These are phyloP conservation scores for Anoplius nigerrimus DNA, from an alignment of 2,888 invertebrate species.

Conservation along the genomic window DNA sequence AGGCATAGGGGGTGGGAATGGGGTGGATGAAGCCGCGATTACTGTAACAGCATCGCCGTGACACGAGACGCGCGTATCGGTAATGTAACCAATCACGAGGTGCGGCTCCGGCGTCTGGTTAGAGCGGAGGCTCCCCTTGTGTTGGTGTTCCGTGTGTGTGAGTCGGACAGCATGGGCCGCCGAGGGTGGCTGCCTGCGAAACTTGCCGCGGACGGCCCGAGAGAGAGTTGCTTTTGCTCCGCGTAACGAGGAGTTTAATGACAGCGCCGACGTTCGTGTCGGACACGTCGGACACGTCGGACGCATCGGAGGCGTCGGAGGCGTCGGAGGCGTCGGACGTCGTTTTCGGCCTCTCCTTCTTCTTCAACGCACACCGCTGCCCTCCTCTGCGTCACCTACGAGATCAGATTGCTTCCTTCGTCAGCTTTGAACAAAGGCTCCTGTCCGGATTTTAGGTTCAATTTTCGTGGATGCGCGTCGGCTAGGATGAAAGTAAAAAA, in stretches of 20 bases:
- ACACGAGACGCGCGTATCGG: constrained; percentile 74
- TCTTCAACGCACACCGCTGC: constrained; percentile 10
- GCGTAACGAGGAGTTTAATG: constrained; percentile 74
- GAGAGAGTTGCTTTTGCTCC: constrained; percentile 52
- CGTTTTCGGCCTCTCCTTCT: constrained; percentile 12
- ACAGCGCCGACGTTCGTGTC: constrained; percentile 70
- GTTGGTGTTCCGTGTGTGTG: constrained; percentile 38
- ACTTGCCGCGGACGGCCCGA: constrained; percentile 25
- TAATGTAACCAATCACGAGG: constrained; percentile 74
- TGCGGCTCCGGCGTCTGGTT: constrained; percentile 41
- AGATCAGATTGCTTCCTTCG: no score
- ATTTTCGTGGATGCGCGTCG: no score
- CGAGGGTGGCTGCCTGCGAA: constrained; percentile 8
- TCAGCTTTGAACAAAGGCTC: no score
- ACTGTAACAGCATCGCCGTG: constrained; percentile 71
- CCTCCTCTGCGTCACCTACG: no score
- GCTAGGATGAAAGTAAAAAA: no score
- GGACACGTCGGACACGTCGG: constrained; percentile 50
- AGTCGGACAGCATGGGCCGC: constrained; percentile 12
- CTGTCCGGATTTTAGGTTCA: no score
- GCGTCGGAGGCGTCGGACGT: not conserved
- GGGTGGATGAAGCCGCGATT: constrained; percentile 62
- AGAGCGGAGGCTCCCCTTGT: constrained; percentile 45
- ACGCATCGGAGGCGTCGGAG: not conserved
- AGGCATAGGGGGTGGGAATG: constrained; percentile 19